Evolutionary conservation across 2,797 vertebrate species (phyloP), one percentile per base, ranked within the genome.

Genomic region (Moxostoma hubbsi): DNA sequence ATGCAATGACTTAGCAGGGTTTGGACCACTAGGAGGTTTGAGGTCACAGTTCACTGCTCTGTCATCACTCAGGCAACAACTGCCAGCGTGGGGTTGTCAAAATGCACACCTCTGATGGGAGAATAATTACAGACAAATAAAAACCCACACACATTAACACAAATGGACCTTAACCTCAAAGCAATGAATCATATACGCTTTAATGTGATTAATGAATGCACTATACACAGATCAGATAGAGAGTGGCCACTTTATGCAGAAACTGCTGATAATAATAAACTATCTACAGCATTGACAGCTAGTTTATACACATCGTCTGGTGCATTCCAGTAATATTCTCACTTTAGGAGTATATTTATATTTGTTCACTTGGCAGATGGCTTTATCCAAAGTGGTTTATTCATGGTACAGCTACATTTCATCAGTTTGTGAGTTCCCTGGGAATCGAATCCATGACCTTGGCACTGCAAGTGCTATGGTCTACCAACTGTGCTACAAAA

Each of bases 51-150:
- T 79, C 59, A 74, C 53, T 66, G 49, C 74, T 54, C 58, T 43
- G 5, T 18, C 82, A 68, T 83, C 67, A 45, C 45, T 82, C 75
- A 57, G 11, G 46, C 64, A 46, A 11, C 45, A 74, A 66, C n/a
- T 71, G 58, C 46, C 47, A 77, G 66, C 36, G 46, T 15, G 24
- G 50, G 10, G 6, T 62, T 62, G 75, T 69, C 53, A 54, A 54
- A 82, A 69, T 13, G 13, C 18, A 49, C 69, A 53, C 9, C 5
- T 15, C 51, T 74, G 13, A 76, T 6, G 46, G 62, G 46, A 46
- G 36, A 82, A 69, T 79, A 63, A 59, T 79, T 63, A 76, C 4
- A 75, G 61, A 50, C 72, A 45, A 72, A 67, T 47, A 70, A 74
- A 67, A 81, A 1, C 79, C 49, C 61, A 75, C 8, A 68, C 18